phyloP scores from a whole-genome alignment of 53 echinoderm and acorn worm genomes.

The Antedon mediterranea region DNA sequence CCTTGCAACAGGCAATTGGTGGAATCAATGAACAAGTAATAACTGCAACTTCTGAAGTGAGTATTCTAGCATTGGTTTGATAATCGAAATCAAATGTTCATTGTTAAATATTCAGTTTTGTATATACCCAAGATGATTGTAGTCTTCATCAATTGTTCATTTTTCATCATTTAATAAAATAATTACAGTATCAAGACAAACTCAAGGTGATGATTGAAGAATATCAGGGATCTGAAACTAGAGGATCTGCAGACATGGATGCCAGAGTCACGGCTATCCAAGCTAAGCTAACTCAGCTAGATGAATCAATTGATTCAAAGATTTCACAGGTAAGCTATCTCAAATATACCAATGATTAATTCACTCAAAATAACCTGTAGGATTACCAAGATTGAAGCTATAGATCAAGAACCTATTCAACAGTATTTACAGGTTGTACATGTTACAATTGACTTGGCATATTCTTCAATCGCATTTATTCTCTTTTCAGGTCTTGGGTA shows the following conservation, averaged over 20 bases:
- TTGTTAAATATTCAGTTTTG: background rate
- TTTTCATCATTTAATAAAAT: background rate
- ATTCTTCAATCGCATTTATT: background rate
- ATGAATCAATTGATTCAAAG: constrained; percentile 40
- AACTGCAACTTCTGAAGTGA: constrained; percentile 41
- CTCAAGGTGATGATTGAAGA: constrained; percentile 54
- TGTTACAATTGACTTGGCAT: too few relatives aligned
- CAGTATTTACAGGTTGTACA: too few relatives aligned
- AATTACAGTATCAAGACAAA: constrained; percentile 63
- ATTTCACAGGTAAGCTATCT: constrained; percentile 63
- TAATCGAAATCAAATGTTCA: background rate
- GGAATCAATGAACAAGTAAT: constrained; percentile 92
- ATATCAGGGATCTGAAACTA: constrained; percentile 35
- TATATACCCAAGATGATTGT: background rate
- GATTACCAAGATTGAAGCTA: too few relatives aligned
- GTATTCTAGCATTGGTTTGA: background rate
- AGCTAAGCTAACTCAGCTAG: constrained; percentile 40
- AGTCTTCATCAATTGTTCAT: too few relatives aligned
- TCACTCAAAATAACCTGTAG: too few relatives aligned
- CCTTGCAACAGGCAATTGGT: constrained; percentile 95
- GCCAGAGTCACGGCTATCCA: constrained; percentile 53
- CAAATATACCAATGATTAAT: too few relatives aligned
- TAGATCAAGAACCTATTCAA: too few relatives aligned
- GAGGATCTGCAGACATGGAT: constrained; percentile 82
- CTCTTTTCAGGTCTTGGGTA: constrained; percentile 36